Percentiles rank a stretch among this genome's conserved stretches.
Evolutionary conservation across 2,888 invertebrate species (phyloP).

Genomic region (Sminthurinus aureus): DNA sequence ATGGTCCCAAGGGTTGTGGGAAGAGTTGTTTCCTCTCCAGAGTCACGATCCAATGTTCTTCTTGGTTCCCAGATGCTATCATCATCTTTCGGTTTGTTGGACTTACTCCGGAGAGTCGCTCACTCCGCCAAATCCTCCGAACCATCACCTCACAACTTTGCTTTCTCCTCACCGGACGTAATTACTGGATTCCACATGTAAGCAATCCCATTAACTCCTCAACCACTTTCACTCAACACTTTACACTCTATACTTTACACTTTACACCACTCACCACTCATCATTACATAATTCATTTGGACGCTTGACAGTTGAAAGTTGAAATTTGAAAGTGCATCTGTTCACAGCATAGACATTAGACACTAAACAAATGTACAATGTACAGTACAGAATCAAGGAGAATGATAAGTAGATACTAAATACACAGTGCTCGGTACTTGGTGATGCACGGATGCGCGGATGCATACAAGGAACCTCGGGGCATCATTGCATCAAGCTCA

Average conservation of each 20-base stretch:
- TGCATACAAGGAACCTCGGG: background rate
- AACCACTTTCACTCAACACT: too few relatives aligned
- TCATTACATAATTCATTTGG: too few relatives aligned
- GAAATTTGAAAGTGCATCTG: too few relatives aligned
- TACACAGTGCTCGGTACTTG: too few relatives aligned
- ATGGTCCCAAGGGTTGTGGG: conserved; percentile 82
- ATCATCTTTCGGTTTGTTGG: conserved; percentile 70
- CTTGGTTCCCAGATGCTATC: conserved; percentile 62
- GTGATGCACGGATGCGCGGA: background rate
- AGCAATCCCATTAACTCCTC: conserved; percentile 60
- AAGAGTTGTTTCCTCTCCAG: conserved; percentile 82
- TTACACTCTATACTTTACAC: too few relatives aligned
- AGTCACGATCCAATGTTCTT: conserved; percentile 76
- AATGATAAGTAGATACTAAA: background rate
- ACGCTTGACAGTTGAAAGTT: too few relatives aligned
- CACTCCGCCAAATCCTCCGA: conserved; percentile 61
- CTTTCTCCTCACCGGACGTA: conserved; percentile 73
- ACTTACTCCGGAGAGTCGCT: conserved; percentile 59
- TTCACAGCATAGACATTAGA: too few relatives aligned
- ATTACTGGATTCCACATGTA: conserved; percentile 71
- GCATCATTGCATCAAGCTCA: background rate
- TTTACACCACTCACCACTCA: too few relatives aligned
- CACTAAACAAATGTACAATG: background rate
- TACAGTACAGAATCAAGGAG: background rate
- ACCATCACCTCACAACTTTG: conserved; percentile 62